These are phyloP conservation scores for Bombus confusus DNA, from an alignment of 1,140 invertebrate species.

Conservation along the genomic window DNA sequence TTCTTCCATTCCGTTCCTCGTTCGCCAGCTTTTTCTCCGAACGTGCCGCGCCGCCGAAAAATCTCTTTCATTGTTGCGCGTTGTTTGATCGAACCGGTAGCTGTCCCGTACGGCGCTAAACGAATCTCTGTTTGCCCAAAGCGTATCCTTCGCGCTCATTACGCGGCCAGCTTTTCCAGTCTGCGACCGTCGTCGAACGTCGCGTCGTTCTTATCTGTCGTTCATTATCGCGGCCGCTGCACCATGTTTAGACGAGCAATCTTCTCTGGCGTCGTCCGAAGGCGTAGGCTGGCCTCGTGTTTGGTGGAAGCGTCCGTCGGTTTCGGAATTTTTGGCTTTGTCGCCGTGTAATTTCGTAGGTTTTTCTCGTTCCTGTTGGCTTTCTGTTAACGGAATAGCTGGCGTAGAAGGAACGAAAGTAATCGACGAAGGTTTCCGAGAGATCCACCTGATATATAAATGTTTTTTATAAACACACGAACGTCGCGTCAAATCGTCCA, in stretches of 20 bases:
- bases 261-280: not conserved
- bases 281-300: not conserved
- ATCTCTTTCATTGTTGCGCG: conserved; percentile 28
- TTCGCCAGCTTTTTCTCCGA: not conserved
- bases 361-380: not conserved
- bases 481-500: too few relatives aligned
- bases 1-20: not conserved
- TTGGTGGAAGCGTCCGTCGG: not conserved
- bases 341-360: not conserved
- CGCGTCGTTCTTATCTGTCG: conserved; percentile 36
- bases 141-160: conserved; percentile 18
- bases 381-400: not conserved
- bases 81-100: conserved; percentile 68
- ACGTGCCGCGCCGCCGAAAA: conserved; percentile 28
- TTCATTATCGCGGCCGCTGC: conserved; percentile 55
- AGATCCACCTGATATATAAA: too few relatives aligned
- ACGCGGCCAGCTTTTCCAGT: conserved; percentile 16
- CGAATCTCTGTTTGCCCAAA: conserved; percentile 61
- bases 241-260: conserved; percentile 17
- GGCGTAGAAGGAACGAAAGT: too few relatives aligned
- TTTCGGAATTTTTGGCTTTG: too few relatives aligned
- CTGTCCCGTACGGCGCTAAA: conserved; percentile 58
- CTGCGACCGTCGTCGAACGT: not conserved
- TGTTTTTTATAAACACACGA: too few relatives aligned
- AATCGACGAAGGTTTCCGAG: too few relatives aligned